Percentiles rank a stretch among this genome's conserved stretches.
phyloP scores from a whole-genome alignment of 2,888 invertebrate species.

The Heteromurus nitidus region DNA sequence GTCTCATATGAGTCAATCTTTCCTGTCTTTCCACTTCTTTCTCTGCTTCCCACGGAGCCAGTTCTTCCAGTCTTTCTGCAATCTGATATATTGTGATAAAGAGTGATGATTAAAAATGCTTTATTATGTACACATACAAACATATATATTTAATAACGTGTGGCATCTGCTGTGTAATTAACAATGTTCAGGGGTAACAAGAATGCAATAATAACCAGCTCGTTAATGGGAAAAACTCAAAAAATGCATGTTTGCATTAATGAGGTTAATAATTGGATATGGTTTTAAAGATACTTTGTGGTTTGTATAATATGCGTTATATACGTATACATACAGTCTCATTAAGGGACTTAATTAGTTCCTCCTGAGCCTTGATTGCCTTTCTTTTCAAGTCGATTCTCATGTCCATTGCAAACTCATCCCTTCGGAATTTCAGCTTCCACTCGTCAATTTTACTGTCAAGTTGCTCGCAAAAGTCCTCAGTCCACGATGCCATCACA shows the following conservation, averaged over 20 bases:
- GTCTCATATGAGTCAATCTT: constrained; percentile 65
- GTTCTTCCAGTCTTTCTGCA: constrained; percentile 69
- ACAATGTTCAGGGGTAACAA: constrained; percentile 31
- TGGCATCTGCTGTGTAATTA: constrained; percentile 20
- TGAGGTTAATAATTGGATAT: no score
- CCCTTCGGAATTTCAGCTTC: constrained; percentile 79
- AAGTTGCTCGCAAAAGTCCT: constrained; percentile 75
- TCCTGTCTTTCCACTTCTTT: constrained; percentile 67
- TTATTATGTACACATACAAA: constrained; percentile 11
- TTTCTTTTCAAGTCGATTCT: constrained; percentile 78
- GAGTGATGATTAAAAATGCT: constrained; percentile 18
- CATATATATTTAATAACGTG: neutral
- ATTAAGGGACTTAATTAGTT: constrained; percentile 63
- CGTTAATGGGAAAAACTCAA: constrained; percentile 14
- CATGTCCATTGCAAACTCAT: constrained; percentile 78
- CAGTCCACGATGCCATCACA: constrained; percentile 70
- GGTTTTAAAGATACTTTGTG: no score
- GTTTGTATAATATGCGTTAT: no score
- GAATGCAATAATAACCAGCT: constrained; percentile 25
- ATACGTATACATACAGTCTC: constrained; percentile 59
- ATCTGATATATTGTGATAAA: constrained; percentile 60
- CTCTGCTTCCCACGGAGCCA: constrained; percentile 72
- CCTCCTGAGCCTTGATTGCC: constrained; percentile 63
- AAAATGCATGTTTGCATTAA: no score
- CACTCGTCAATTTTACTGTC: constrained; percentile 78